Evolutionary conservation across 53 echinoderm and acorn worm genomes (phyloP), one percentile per base, ranked within the genome.

Genomic region (Holothuria scabra): DNA sequence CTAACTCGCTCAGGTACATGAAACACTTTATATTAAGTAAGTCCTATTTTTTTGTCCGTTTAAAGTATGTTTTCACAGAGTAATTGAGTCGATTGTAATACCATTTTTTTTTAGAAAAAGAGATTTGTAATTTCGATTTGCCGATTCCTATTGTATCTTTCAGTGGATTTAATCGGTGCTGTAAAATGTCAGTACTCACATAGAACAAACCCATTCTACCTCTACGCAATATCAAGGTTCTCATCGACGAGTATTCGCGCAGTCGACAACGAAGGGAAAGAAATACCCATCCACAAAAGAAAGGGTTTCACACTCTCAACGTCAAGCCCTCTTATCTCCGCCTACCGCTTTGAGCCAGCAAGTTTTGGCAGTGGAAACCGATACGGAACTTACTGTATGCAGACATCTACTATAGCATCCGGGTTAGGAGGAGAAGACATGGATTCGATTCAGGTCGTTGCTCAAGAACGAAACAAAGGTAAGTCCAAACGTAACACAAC

Each of bases 81-180:
- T n/a, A n/a, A n/a, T n/a, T n/a, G n/a, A n/a, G n/a, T n/a, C n/a
- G n/a, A n/a, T n/a, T n/a, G n/a, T n/a, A n/a, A n/a, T n/a, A n/a
- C n/a, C n/a, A n/a, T n/a, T n/a, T n/a, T n/a, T n/a, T 41, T 41
- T 41, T 10, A 10, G 10, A 41, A 41, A 0, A 10, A 41, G 7
- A 8, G 41, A 41, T 41, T 41, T 41, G 41, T 10, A 41, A 68
- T 68, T 19, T 68, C 41, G 20, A 3, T 33, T 34, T 31, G 41
- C 10, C 16, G 1, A 0, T 25, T 14, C 38, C 0, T 37, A 38
- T 28, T 68, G 18, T 68, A 2, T 29, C 38, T 37, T 5, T 0
- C 11, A 69, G 69, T 69, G 37, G 69, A 69, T 30, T 41, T 69
- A 6, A 69, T 38, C 69, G 69, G 69, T 69, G 69, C 69, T 11